phyloP scores from a whole-genome alignment of 2,113 vertebrate species.

The Hirundichthys speculiger region DNA sequence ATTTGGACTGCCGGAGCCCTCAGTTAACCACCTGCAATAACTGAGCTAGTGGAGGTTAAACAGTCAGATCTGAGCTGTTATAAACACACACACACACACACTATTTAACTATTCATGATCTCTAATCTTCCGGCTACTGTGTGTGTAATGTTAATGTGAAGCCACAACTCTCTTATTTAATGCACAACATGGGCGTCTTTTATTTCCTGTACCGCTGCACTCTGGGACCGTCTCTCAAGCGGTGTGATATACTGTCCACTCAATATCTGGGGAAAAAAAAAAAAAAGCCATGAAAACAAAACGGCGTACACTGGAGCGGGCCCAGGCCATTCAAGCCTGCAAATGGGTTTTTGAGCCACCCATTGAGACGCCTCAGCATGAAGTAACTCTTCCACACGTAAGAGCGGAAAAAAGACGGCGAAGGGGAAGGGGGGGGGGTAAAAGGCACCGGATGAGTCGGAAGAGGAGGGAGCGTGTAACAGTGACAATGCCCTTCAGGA shows the following conservation, averaged over 20 bases:
- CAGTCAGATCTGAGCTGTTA: conserved; percentile 26
- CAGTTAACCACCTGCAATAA: conserved; percentile 48
- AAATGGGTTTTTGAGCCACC: conserved; percentile 59
- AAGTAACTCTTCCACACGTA: conserved; percentile 24
- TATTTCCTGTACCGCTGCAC: conserved; percentile 31
- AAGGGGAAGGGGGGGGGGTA: conserved; percentile 9
- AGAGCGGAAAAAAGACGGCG: conserved; percentile 1
- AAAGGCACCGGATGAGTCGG: conserved; percentile 32
- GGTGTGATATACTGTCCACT: conserved; percentile 53
- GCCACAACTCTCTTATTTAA: conserved; percentile 52
- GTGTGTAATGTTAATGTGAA: conserved; percentile 36
- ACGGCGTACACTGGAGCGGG: conserved; percentile 42
- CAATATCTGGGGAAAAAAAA: conserved; percentile 40
- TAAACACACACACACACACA: conserved; percentile 18
- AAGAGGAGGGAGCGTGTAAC: conserved; percentile 35
- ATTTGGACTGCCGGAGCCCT: conserved; percentile 20
- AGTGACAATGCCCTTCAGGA: conserved; percentile 73
- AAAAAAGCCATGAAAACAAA: conserved; percentile 56
- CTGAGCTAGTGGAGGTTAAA: conserved; percentile 27
- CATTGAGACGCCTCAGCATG: conserved; percentile 42
- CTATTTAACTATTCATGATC: conserved; percentile 19
- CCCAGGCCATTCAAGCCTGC: conserved; percentile 52
- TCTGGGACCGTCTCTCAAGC: conserved; percentile 23
- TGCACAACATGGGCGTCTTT: conserved; percentile 37
- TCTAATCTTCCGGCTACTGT: conserved; percentile 7